A percentile compares a stretch with the other conserved stretches of the same genome.
These are phyloP conservation scores for Endotricha flammealis DNA, from an alignment of 2,888 invertebrate genomes.

Conservation along the genomic window DNA sequence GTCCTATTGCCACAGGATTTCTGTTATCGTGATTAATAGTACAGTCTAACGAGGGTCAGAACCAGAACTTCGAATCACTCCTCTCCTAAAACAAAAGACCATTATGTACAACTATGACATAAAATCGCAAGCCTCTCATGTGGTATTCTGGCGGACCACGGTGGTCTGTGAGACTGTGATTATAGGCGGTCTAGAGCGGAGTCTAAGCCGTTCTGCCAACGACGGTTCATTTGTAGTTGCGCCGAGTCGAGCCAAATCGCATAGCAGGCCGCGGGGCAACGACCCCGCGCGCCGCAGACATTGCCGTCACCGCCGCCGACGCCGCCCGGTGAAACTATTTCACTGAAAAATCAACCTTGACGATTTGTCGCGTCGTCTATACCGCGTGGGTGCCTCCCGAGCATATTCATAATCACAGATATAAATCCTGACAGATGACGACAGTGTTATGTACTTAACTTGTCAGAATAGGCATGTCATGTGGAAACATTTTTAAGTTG, in stretches of 20 bases:
- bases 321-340: constrained; percentile 68
- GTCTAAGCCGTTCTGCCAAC: constrained; percentile 34
- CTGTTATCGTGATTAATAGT: no score
- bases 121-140: no score
- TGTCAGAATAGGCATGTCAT: no score
- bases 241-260: constrained; percentile 62
- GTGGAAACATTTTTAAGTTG: no score
- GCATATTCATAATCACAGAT: constrained; percentile 46
- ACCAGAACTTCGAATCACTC: no score
- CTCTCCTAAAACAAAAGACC: no score
- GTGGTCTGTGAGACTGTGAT: background rate
- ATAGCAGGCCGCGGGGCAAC: constrained; percentile 63
- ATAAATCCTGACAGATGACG: no score
- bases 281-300: constrained; percentile 75
- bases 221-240: constrained; percentile 54
- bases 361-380: constrained; percentile 70
- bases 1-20: no score
- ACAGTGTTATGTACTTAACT: no score
- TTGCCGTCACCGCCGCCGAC: constrained; percentile 61
- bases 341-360: constrained; percentile 77
- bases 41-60: no score
- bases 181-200: constrained; percentile 20
- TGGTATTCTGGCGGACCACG: no score
- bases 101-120: no score
- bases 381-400: constrained; percentile 65